Evolutionary conservation across 2,113 vertebrate genomes (phyloP), one percentile per base, ranked within the genome.

Genomic region (Macrotis lagotis): DNA sequence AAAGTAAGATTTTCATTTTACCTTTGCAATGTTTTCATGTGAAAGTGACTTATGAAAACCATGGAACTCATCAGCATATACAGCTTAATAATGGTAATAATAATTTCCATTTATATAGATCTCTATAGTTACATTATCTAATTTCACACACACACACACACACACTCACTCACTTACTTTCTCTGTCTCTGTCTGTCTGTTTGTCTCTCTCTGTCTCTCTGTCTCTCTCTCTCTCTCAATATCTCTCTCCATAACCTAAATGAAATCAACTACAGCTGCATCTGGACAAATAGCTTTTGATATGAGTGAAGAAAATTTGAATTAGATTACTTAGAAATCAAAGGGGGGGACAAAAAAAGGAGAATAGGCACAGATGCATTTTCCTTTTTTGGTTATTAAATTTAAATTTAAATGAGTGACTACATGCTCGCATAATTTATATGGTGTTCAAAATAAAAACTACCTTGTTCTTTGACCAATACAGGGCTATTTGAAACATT

Each of bases 341-440:
- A 88, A 49, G 51, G n/a, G n/a, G n/a, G n/a, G n/a, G 4, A 26
- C 88, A 12, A n/a, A 52, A 26, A 52, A 48, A 1, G 24, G 2
- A 25, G 89, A 0, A 0, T 0, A 31, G 44, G 53, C 89, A 25
- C 48, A 95, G 53, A 25, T 48, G 0, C 0, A 0, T 52, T 83
- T 83, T n/a, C 90, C 49, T 44, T 11, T 51, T 2, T 48, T n/a
- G 92, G 95, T 88, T 95, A 94, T 96, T 96, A 96, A 97, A 93
- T 97, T n/a, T n/a, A n/a, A n/a, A n/a, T n/a, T n/a, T n/a, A n/a
- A n/a, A 95, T 88, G 14, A 0, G 37, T 22, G 26, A 90, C 90
- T 22, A 0, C 28, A 0, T 89, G 92, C 91, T 94, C 83, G 31
- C 66, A 22, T 83, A 44, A 83, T 83, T 83, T 97, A 51, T 95